phyloP scores from a whole-genome alignment of 1,140 invertebrate species.

The Drosophila serrata region DNA sequence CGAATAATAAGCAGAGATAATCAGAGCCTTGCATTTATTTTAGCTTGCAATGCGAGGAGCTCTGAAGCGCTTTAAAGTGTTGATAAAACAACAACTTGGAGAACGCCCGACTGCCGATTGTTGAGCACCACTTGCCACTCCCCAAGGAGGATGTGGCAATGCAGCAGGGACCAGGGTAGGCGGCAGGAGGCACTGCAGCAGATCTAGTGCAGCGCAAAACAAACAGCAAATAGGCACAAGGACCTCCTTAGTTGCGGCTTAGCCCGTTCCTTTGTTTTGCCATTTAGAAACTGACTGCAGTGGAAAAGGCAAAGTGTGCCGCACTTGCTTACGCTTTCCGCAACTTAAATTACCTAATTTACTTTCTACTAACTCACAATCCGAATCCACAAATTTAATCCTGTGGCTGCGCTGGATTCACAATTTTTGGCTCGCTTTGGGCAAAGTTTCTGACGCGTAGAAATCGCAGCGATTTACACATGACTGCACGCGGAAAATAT shows the following conservation, averaged over 20 bases:
- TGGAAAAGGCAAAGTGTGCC: constrained; percentile 29
- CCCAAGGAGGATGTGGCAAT: constrained; percentile 1
- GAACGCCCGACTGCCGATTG: constrained; percentile 44
- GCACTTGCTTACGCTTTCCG: constrained; percentile 41
- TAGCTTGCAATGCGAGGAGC: background rate
- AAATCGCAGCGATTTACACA: constrained; percentile 57
- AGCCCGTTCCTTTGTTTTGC: constrained; percentile 47
- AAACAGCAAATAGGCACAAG: constrained; percentile 75
- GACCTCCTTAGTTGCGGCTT: constrained; percentile 63
- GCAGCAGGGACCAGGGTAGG: background rate
- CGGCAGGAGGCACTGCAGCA: constrained; percentile 19
- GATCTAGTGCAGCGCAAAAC: constrained; percentile 72
- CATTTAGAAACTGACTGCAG: constrained; percentile 30
- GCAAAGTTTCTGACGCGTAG: constrained; percentile 57
- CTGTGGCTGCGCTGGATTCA: constrained; percentile 13
- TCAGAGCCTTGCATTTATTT: constrained; percentile 1
- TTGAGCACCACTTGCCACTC: constrained; percentile 25
- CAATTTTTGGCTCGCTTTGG: constrained; percentile 34
- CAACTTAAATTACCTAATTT: constrained; percentile 53
- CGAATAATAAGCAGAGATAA: constrained; percentile 10
- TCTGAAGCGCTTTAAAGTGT: constrained; percentile 27
- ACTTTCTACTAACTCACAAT: constrained; percentile 40
- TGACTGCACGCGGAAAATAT: constrained; percentile 41
- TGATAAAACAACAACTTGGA: constrained; percentile 54
- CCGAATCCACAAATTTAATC: constrained; percentile 44